Evolutionary conservation across 2,797 vertebrate genomes (phyloP), one percentile per base, ranked within the genome.

Genomic region (Gambelia wislizenii): DNA sequence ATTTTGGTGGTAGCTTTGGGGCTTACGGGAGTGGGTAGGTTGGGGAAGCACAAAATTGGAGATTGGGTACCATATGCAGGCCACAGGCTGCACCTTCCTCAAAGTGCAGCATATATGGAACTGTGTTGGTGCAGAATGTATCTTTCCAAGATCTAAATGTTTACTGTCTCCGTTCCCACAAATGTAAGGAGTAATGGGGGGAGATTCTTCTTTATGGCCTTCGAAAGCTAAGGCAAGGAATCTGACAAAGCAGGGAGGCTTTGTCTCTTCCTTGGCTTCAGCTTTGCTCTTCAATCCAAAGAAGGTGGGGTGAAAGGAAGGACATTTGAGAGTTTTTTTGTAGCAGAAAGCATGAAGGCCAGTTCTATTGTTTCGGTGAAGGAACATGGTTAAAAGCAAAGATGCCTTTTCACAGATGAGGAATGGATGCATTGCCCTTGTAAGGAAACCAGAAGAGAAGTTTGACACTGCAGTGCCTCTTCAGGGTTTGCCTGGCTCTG

Each of bases 351-450:
- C 86, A 36, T 13, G n/a, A 77, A 80, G 84, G 39, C 75, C 2
- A n/a, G 10, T 20, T 30, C 70, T 88, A 4, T 36, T 67, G 22
- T 39, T 70, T 47, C 0, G 0, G 20, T 6, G 20, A 16, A 74
- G 20, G 86, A 79, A 87, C 30, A 84, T 0, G 18, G 88, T 89
- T 86, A 1, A 59, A 83, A 56, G 79, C n/a, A 89, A 92, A 42
- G 0, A 72, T 56, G 44, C 42, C 0, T 69, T 86, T 87, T 85
- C 3, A 79, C 44, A 88, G 70, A 79, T 42, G 0, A 83, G 9
- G 18, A 79, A 84, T 49, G 44, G 3, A 2, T 30, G 30, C 0
- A 6, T n/a, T 3, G 30, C 64, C 75, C 49, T 89, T 36, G 1
- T 7, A 67, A 72, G 64, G 70, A 85, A 79, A 49, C 36, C 36